Evolutionary conservation across 1,140 invertebrate species (phyloP).

Genomic region (Onthophagus taurus): DNA sequence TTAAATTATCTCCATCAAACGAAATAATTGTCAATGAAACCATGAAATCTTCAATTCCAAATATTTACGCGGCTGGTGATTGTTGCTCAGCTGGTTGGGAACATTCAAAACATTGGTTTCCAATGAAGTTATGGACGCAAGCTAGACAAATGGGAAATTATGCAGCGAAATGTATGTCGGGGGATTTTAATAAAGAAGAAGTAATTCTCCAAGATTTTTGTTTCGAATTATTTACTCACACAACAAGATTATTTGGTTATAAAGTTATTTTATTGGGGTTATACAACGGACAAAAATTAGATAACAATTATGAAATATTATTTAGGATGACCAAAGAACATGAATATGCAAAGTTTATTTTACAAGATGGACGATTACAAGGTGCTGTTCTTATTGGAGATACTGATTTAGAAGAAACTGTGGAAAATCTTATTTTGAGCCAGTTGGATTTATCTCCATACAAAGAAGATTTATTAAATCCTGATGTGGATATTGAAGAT

Average conservation of each 20-base stretch:
- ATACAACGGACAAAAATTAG: conserved; percentile 87
- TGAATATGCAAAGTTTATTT: conserved; percentile 88
- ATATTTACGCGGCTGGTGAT: conserved; percentile 94
- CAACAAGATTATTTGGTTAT: conserved; percentile 90
- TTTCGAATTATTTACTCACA: conserved; percentile 95
- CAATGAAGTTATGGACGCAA: conserved; percentile 97
- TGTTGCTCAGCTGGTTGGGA: conserved; percentile 76
- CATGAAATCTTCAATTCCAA: conserved; percentile 67
- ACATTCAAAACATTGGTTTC: conserved; percentile 79
- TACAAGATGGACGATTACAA: conserved; percentile 76
- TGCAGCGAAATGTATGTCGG: conserved; percentile 84
- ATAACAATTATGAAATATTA: conserved; percentile 76
- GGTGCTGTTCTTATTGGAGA: conserved; percentile 95
- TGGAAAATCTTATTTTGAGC: conserved; percentile 96
- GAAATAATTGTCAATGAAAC: conserved; percentile 69
- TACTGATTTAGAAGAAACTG: conserved; percentile 95
- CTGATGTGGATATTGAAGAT: conserved; percentile 95
- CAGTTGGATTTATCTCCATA: conserved; percentile 80
- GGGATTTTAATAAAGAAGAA: conserved; percentile 48
- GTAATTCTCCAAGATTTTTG: conserved; percentile 72
- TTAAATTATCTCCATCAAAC: conserved; percentile 22
- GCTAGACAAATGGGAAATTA: conserved; percentile 94
- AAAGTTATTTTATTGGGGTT: conserved; percentile 90
- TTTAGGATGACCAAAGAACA: conserved; percentile 71
- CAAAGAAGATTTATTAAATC: conserved; percentile 89